phyloP scores from a whole-genome alignment of 2,113 vertebrate genomes.

The Taxidea taxus region DNA sequence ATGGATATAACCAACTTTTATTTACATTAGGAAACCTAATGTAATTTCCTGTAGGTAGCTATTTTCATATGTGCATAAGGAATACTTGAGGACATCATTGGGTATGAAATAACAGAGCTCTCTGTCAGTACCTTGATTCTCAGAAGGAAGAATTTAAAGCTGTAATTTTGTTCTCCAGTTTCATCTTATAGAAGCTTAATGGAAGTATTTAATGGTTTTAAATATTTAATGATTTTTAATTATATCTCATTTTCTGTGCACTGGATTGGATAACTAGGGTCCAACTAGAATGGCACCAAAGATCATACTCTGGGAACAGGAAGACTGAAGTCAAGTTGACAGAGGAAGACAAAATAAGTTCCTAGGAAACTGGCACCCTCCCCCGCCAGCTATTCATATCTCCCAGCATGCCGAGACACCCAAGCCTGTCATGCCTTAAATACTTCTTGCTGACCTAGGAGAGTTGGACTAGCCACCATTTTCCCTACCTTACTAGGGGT shows the following conservation, averaged over 20 bases:
- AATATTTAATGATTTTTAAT: slow-evolving; percentile 70
- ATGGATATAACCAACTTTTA: slow-evolving; percentile 72
- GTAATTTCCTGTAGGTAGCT: slow-evolving; percentile 35
- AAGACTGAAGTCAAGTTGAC: neutral
- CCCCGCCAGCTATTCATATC: neutral
- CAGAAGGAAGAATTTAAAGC: slow-evolving; percentile 49
- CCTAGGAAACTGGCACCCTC: neutral
- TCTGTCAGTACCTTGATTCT: slow-evolving; percentile 29
- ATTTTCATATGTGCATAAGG: slow-evolving; percentile 45
- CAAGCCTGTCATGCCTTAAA: neutral
- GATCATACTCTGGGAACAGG: neutral
- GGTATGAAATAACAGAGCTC: slow-evolving; percentile 22
- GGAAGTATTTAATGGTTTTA: slow-evolving; percentile 50
- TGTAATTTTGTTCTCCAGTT: slow-evolving; percentile 53
- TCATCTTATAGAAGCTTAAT: slow-evolving; percentile 59
- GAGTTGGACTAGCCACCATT: neutral
- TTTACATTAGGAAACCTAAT: slow-evolving; percentile 54
- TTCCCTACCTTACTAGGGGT: neutral
- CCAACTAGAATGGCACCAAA: slow-evolving; percentile 15
- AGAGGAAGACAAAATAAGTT: neutral
- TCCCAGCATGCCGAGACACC: neutral
- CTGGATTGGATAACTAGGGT: slow-evolving; percentile 21
- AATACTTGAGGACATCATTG: neutral
- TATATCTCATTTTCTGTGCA: slow-evolving; percentile 52
- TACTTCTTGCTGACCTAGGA: neutral